Evolutionary conservation across 1,140 invertebrate genomes (phyloP), one percentile per base, ranked within the genome.

Genomic region (Marisa cornuarietis): DNA sequence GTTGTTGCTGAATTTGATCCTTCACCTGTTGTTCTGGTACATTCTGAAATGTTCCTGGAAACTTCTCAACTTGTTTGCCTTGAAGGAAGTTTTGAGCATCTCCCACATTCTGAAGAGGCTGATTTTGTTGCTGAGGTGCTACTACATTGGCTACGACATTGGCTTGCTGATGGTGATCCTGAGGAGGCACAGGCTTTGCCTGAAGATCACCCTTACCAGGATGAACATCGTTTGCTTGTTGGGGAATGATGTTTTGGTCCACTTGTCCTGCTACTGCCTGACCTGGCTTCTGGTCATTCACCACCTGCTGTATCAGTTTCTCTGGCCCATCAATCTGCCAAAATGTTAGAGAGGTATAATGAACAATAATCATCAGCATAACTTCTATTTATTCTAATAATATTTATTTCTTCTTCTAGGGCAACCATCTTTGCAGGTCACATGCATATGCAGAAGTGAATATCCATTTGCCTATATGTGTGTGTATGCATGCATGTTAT

Each of bases 191-290:
- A 9, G 31, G 76, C 13, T 79, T 76, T 49, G 76, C 65, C 58
- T 61, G 26, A n/a, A 24, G 62, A 66, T 58, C 20, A 63, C 65
- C 11, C 24, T 49, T n/a, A 65, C 11, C 63, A 72, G 79, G 73
- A 71, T 73, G 66, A 26, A 63, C 49, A 62, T 78, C 54, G n/a
- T 65, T 42, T 62, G 24, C 42, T 58, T 69, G 68, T 75, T 78
- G 71, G 63, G 58, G 49, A 20, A n/a, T 68, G 14, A n/a, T 22
- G 79, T 78, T 76, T 63, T 76, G 77, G 54, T 58, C 16, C 11
- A 58, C 54, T 77, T 71, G 76, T 58, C n/a, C 74, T 18, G 62
- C 51, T 66, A n/a, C 72, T 76, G 51, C 65, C 58, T 68, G 61
- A 63, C 16, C 72, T 49, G 66, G 76, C 68, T 79, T 42, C 51